Base-by-base conservation (phyloP, 2,113 vertebrate species). In the Aleadryas rufinucha region DNA sequence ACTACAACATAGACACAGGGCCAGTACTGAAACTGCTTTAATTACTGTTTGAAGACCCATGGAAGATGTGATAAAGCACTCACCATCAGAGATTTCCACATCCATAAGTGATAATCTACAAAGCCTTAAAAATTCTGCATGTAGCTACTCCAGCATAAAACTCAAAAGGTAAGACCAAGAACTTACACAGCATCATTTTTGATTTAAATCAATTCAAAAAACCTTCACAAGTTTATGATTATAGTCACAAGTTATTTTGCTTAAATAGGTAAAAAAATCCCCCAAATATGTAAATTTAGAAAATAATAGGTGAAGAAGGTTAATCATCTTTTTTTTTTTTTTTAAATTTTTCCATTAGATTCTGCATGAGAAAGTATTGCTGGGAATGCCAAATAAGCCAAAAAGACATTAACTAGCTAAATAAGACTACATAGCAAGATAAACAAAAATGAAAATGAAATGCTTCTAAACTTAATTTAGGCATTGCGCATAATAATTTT, bases 371-470 rank as follows among this genome's bases (percentile, higher is more conserved):
- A 65, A 85, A 35, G 13, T 30, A 60, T 79, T 26, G 15, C 44
- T 71, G 37, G 28, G 49, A 91, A 80, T 75, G 28, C 23, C 56
- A 93, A 89, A 81, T 52, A 95, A 88, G 24, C 15, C 26, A 76
- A 87, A 76, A 83, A 53, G 5, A 21, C 22, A 76, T 63, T 76
- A 93, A 90, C 74, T 92, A 72, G 21, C 24, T 41, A 82, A 95
- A 65, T 75, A 84, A 76, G 42, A 85, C 71, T 70, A 64, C n/a
- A 52, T 20, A 81, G 69, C 22, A 82, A 59, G 37, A 49, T 76
- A 77, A 91, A 82, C 18, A 93, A 95, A 96, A 90, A 86, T 24
- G 19, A 89, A 87, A 95, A 92, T 74, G 0, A 94, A 91, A 81
- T 41, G 33, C n/a, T 93, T 84, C 56, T 70, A 76, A 95, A 91